phyloP scores from a whole-genome alignment of 2,797 vertebrate genomes.

The Eulemur mongoz region DNA sequence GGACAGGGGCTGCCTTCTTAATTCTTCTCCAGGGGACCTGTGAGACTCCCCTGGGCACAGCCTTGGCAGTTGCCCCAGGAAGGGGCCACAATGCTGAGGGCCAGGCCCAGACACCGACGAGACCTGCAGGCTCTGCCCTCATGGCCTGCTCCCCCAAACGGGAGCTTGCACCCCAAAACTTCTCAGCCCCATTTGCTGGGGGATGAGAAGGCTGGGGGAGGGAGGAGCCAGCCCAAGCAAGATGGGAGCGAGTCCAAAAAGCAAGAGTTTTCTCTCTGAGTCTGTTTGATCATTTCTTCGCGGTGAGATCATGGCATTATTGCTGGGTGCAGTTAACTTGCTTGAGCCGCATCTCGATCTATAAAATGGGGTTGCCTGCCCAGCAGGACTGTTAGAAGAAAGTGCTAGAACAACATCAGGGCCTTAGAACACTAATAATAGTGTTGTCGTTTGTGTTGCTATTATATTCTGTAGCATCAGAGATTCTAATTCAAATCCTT shows the following conservation, averaged over 20 bases:
- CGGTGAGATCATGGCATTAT: neutral
- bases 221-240: too few relatives aligned
- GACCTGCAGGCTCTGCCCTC: neutral
- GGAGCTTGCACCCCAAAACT: neutral
- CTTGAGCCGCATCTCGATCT: neutral
- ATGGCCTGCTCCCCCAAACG: neutral
- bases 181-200: neutral
- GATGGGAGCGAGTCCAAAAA: fast-evolving
- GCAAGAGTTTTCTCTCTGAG: neutral
- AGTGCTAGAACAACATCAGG: neutral
- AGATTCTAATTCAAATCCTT: neutral
- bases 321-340: neutral
- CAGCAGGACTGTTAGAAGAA: neutral
- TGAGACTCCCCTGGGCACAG: neutral
- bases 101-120: neutral
- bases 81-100: neutral
- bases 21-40: neutral
- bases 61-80: neutral
- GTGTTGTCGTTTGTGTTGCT: neutral
- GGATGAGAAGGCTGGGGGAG: fast-evolving
- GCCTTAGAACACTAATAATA: too few relatives aligned
- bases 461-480: neutral
- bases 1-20: neutral
- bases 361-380: neutral
- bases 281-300: neutral